Percentiles rank a stretch among this genome's conserved stretches.
These are phyloP conservation scores for Nemoura dubitans DNA, from an alignment of 2,888 invertebrate species.

Conservation along the genomic window DNA sequence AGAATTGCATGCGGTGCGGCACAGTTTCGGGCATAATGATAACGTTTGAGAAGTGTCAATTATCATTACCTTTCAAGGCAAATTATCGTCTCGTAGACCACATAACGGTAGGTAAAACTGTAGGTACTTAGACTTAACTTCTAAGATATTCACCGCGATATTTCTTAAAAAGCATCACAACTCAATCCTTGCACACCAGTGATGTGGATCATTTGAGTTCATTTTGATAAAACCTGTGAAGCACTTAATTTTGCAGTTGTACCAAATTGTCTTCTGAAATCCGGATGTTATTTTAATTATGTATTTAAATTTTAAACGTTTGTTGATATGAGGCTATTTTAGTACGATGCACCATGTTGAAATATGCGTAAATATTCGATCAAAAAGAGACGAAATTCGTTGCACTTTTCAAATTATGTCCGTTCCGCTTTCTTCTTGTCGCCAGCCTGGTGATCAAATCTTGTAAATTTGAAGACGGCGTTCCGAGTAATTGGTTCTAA, in stretches of 20 bases:
- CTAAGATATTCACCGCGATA: neutral
- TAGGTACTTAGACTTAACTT: neutral
- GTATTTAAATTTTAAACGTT: no score
- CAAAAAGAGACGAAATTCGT: neutral
- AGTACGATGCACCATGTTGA: neutral
- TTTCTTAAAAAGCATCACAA: neutral
- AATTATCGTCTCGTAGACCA: neutral
- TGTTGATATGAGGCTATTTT: no score
- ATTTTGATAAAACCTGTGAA: no score
- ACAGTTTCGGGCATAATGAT: neutral
- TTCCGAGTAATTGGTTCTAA: neutral
- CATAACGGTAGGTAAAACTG: neutral
- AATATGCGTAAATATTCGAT: neutral
- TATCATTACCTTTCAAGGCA: neutral
- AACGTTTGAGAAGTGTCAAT: conserved; percentile 4
- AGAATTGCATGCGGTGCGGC: neutral
- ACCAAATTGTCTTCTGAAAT: no score
- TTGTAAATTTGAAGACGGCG: neutral
- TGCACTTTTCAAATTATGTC: neutral
- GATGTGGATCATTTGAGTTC: no score
- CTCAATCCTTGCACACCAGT: no score
- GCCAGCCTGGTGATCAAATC: neutral
- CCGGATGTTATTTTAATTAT: no score
- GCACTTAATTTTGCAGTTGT: no score
- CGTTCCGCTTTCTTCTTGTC: neutral